Base-by-base conservation (phyloP, 2,113 vertebrate species). In the Etheostoma cragini region DNA sequence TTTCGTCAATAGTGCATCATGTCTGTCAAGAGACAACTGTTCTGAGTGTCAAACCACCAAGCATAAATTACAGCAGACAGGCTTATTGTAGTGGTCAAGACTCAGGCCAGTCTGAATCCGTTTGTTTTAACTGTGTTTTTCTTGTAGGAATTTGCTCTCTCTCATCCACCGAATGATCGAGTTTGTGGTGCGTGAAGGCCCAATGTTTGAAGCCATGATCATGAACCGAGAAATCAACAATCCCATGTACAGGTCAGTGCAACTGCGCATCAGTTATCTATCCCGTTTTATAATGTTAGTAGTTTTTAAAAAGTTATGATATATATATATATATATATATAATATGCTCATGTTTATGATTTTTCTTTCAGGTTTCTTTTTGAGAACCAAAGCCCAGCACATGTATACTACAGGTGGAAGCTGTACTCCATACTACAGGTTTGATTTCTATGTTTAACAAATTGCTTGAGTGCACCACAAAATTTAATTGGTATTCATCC, bases 141-240 rank as follows among this genome's bases (percentile, higher is more conserved):
- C 96, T 99, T 97, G 94, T 98, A 99, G 98, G 97, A 99, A 99
- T 97, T 98, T 99, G 92, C 97, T 99, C 95, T 98, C 96, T 96
- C 95, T 99, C 94, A 99, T 99, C 94, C 98, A 99, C 94, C 98
- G 98, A 94, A 99, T 99, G 98, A 99, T 99, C 96, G 98, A 99
- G 95, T 99, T 99, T 98, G 98, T 99, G 96, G 98, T 99, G 95
- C 98, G 98, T 96, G 98, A 99, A 95, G 98, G 98, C 90, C 98
- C 98, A 67, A 98, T 99, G 98, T 99, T 99, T 95, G 98, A 99
- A 97, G 98, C 98, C 92, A 99, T 99, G 98, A 99, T 99, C 92
- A 99, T 99, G 98, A 99, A 99, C 95, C 80, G 98, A 96, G 98
- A 99, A 93, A 97, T 99, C 93, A 99, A 96, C 95, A 99, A 99